Conservation (phyloP, 2,888 invertebrate species). For the Oeneis ivallda region DNA sequence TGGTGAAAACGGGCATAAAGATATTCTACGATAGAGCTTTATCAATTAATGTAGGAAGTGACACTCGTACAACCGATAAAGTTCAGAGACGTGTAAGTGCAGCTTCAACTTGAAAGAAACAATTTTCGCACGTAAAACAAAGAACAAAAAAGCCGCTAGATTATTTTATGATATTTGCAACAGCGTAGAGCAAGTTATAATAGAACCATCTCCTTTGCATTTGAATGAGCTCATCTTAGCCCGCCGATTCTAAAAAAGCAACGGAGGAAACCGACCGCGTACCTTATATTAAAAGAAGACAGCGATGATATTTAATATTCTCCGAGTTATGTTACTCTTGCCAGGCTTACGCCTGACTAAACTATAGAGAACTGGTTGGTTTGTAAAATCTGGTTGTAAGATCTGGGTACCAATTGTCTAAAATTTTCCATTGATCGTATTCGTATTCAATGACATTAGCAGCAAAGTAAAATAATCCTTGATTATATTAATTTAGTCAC, state of each 20-base stretch:
- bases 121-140: constrained; percentile 33
- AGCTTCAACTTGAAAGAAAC: constrained; percentile 21
- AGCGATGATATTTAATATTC: constrained; percentile 27
- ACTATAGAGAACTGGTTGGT: neutral
- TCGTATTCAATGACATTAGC: too few relatives aligned
- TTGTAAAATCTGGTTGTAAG: too few relatives aligned
- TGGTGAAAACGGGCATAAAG: too few relatives aligned
- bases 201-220: constrained; percentile 39
- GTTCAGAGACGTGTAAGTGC: constrained; percentile 21
- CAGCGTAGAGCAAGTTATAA: constrained; percentile 37
- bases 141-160: constrained; percentile 34
- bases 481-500: too few relatives aligned
- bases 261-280: constrained; percentile 27
- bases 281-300: constrained; percentile 23
- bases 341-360: neutral
- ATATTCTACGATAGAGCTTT: neutral
- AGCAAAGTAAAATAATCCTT: too few relatives aligned
- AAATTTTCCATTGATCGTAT: too few relatives aligned
- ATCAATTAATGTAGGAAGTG: neutral
- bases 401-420: too few relatives aligned
- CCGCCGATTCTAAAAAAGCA: constrained; percentile 24
- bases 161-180: constrained; percentile 37
- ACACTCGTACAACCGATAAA: neutral
- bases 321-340: neutral
- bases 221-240: constrained; percentile 37